A percentile compares a stretch with the other conserved stretches of the same genome.
These are phyloP conservation scores for Ciconia maguari DNA, from an alignment of 2,113 vertebrate genomes.

Conservation along the genomic window DNA sequence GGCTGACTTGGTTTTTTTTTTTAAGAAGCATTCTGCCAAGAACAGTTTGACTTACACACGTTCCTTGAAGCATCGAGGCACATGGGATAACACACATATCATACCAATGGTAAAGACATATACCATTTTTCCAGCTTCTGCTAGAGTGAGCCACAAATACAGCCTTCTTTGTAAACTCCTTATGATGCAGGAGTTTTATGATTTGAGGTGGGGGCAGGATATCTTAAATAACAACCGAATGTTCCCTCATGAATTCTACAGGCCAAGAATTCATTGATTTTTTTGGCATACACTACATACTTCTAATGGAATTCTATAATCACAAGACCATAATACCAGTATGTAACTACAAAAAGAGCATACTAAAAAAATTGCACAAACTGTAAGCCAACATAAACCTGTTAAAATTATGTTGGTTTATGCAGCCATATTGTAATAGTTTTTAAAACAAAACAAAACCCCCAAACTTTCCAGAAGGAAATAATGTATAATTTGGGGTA, in stretches of 20 bases:
- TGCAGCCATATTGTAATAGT: constrained; percentile 1
- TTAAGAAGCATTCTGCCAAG: background rate
- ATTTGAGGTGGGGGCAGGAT: background rate
- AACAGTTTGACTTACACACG: background rate
- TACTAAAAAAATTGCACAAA: background rate
- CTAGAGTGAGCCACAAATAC: background rate
- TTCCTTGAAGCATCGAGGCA: background rate
- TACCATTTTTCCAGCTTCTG: background rate
- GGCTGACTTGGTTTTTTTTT: background rate
- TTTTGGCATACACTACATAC: background rate
- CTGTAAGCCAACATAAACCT: constrained; percentile 41
- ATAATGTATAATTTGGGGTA: background rate
- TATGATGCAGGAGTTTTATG: background rate
- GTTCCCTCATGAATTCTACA: background rate
- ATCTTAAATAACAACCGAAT: constrained; percentile 8
- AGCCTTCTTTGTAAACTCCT: background rate
- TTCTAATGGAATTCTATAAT: background rate
- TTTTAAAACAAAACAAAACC: background rate
- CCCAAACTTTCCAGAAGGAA: background rate
- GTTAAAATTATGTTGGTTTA: constrained; percentile 11
- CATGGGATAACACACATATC: background rate
- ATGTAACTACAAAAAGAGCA: constrained; percentile 8
- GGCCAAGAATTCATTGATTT: constrained; percentile 12
- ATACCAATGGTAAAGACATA: background rate
- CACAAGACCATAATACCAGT: background rate